Evolutionary conservation across 1,140 invertebrate genomes (phyloP).

Genomic region (Aphaenogaster ashmeadi): DNA sequence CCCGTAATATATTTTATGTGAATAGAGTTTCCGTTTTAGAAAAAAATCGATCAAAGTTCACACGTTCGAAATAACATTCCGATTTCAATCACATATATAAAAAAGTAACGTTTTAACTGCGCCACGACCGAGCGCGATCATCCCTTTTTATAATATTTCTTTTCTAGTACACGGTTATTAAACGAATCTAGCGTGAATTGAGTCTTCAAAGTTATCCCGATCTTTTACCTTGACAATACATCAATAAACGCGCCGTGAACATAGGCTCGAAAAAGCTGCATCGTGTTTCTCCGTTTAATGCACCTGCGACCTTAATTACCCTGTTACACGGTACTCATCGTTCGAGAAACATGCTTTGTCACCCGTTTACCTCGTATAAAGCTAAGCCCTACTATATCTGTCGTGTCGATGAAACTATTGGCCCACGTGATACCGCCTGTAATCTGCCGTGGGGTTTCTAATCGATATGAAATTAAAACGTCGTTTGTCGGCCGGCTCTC

Average conservation of each 20-base stretch:
- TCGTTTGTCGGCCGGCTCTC: constrained; percentile 46
- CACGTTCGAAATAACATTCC: neutral
- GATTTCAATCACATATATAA: neutral
- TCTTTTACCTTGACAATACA: constrained; percentile 63
- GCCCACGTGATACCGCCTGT: constrained; percentile 66
- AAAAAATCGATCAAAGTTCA: neutral
- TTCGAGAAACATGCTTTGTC: constrained; percentile 69
- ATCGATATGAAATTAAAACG: constrained; percentile 72
- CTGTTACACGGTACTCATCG: constrained; percentile 68
- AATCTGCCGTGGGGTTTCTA: constrained; percentile 63
- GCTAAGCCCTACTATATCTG: constrained; percentile 65
- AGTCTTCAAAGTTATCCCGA: constrained; percentile 60
- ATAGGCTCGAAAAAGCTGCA: constrained; percentile 65
- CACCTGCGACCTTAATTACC: constrained; percentile 69
- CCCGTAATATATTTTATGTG: neutral
- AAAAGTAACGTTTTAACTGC: constrained; percentile 1
- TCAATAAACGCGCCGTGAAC: constrained; percentile 59
- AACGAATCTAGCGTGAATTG: constrained; percentile 54
- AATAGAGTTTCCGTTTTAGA: neutral
- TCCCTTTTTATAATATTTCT: constrained; percentile 48
- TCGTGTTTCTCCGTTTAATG: constrained; percentile 67
- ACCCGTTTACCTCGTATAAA: constrained; percentile 67
- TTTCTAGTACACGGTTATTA: constrained; percentile 48
- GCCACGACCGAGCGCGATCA: neutral
- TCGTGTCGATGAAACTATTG: constrained; percentile 70